Base-by-base conservation (phyloP, 2,888 invertebrate species). In the Hemithea aestivaria region DNA sequence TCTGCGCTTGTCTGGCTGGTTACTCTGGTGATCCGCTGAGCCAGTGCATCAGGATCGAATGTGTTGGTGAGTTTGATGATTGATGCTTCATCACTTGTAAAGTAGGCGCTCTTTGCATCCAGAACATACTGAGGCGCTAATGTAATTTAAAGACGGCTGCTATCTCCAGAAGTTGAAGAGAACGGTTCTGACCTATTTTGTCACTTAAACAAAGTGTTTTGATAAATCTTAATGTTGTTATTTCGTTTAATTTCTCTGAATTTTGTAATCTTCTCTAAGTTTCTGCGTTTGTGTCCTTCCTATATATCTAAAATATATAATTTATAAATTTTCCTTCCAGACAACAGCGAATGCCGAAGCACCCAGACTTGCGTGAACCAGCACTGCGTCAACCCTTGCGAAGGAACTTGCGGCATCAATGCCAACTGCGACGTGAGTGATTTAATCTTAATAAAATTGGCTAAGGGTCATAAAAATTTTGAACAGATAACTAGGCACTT, bases 1-100 rank as follows among this genome's bases (percentile, higher is more conserved):
- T 94, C 4, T 95, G 95, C 65, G 93, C 94, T 11, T 95, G 94
- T 58, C 85, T 94, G 49, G 91, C 93, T 6, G 92, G 94, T 1
- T 91, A 94, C 71, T 92, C 92, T 51, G 96, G 95, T 20, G 94
- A 95, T 74, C 94, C 96, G 0, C 78, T 94, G 42, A 84, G 89
- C 1, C 89, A 90, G 53, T 96, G 96, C 69, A 89, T 90, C 58
- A 90, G 91, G 50, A 93, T 92, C 31, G 94, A 94, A 64, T 94
- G 94, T 62, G 75, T 91, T 57, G 90, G 92, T 92, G 60, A 85
- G 88, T 78, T n/a, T n/a, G n/a, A n/a, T n/a, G n/a, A n/a, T n/a
- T n/a, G n/a, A n/a, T n/a, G n/a, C n/a, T n/a, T n/a, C n/a, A n/a
- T n/a, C n/a, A n/a, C n/a, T n/a, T n/a, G n/a, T n/a, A n/a, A n/a